Conservation (phyloP, 2,888 invertebrate genomes). For the Marronus borbonicus region DNA sequence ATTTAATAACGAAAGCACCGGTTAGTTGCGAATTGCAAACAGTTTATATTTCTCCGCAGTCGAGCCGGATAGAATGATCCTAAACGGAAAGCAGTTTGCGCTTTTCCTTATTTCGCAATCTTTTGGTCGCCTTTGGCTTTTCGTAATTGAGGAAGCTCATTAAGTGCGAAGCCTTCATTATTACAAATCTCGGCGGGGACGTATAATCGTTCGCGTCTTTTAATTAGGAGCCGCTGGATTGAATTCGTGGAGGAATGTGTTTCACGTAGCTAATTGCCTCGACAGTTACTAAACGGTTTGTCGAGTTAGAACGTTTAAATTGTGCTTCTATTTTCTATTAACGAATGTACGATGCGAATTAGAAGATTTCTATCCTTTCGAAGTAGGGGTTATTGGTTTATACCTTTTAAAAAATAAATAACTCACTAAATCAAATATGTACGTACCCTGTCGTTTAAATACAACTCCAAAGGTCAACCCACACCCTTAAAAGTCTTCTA, state of each 20-base stretch:
- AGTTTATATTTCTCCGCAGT: neutral
- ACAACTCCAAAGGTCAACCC: too few species aligned
- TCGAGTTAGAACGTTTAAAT: neutral
- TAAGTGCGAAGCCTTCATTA: conserved; percentile 58
- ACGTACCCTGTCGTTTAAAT: too few species aligned
- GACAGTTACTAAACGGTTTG: neutral
- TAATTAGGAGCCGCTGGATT: conserved; percentile 53
- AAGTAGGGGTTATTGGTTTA: too few species aligned
- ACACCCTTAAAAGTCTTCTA: too few species aligned
- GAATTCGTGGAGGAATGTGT: neutral
- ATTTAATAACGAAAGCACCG: conserved; percentile 1
- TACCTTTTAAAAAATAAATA: too few species aligned
- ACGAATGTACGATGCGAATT: too few species aligned
- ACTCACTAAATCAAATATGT: too few species aligned
- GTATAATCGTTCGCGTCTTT: conserved; percentile 55
- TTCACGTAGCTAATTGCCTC: conserved; percentile 4
- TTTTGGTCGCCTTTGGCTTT: conserved; percentile 6
- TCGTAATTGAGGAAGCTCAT: conserved; percentile 57
- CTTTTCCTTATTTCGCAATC: conserved; percentile 31
- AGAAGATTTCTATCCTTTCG: too few species aligned
- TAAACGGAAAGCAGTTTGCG: neutral
- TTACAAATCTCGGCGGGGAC: conserved; percentile 57
- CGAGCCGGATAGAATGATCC: neutral
- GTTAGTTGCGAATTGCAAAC: neutral
- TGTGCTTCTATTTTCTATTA: too few species aligned